A percentile compares a stretch with the other conserved stretches of the same genome.
These are phyloP conservation scores for Drosophila pseudotalamancana DNA, from an alignment of 2,888 invertebrate genomes.

Conservation along the genomic window DNA sequence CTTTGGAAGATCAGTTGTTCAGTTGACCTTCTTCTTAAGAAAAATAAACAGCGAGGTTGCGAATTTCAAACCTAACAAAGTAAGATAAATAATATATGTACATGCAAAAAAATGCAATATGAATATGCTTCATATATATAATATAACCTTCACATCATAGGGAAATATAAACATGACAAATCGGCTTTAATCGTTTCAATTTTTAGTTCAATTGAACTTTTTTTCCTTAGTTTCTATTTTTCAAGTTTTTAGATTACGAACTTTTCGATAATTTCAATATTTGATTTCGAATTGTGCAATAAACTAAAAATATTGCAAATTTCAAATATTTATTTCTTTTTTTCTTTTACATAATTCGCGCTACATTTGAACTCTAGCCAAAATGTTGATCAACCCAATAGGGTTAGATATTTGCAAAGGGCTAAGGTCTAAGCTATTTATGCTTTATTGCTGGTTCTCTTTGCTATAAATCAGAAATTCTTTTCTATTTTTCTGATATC, in stretches of 20 bases:
- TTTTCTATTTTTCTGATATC: not conserved
- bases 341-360: not conserved
- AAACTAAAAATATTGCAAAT: not conserved
- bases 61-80: not conserved
- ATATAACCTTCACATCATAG: no score
- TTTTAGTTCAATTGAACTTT: not conserved
- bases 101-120: not conserved
- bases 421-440: not conserved
- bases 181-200: no score
- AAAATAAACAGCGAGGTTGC: not conserved
- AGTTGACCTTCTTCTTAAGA: not conserved
- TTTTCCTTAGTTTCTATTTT: no score
- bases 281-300: no score
- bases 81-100: not conserved
- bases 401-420: not conserved
- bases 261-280: no score
- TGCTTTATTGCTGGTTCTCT: not conserved
- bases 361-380: not conserved
- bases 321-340: no score
- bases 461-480: no score
- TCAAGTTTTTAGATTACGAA: not conserved
- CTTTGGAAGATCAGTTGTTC: not conserved
- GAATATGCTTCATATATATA: no score
- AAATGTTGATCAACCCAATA: not conserved
- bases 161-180: no score